phyloP scores from a whole-genome alignment of 2,888 invertebrate species.

The Tinea semifulvella region DNA sequence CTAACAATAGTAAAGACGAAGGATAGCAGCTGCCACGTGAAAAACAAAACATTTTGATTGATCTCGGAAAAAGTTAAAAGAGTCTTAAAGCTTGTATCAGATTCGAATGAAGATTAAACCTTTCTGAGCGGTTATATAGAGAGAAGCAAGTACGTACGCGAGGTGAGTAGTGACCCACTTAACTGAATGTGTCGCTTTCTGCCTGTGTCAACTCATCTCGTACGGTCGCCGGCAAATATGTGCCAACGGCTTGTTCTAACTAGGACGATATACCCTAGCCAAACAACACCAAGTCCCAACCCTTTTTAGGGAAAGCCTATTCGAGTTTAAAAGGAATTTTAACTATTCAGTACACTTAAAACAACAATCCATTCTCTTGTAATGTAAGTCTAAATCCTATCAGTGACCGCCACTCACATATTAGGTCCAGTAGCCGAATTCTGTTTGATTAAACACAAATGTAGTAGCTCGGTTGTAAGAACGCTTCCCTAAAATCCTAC shows the following conservation, averaged over 20 bases:
- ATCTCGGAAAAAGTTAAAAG: slow-evolving; percentile 2
- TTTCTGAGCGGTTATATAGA: slow-evolving; percentile 10
- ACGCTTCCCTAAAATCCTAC: too few species aligned
- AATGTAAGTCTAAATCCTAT: neutral
- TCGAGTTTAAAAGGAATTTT: slow-evolving; percentile 1
- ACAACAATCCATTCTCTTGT: neutral
- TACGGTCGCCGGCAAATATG: slow-evolving; percentile 33
- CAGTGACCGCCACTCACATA: too few species aligned
- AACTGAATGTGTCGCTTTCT: slow-evolving; percentile 16
- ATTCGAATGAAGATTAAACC: slow-evolving; percentile 9
- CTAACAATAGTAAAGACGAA: too few species aligned
- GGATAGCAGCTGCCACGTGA: too few species aligned
- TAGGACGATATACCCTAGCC: too few species aligned
- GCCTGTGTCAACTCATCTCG: slow-evolving; percentile 45
- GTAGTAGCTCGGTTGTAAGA: too few species aligned
- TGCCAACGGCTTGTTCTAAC: slow-evolving; percentile 21
- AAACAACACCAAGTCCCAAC: too few species aligned
- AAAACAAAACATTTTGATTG: slow-evolving; percentile 6
- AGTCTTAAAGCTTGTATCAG: slow-evolving; percentile 10
- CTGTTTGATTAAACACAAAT: too few species aligned
- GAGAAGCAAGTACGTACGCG: neutral
- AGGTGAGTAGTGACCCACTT: slow-evolving; percentile 13
- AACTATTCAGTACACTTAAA: neutral
- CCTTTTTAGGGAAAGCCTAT: slow-evolving; percentile 10
- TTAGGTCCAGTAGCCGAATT: too few species aligned